Percentiles rank a stretch among this genome's conserved stretches.
phyloP scores from a whole-genome alignment of 1,140 invertebrate species.

The Sitobion miscanthi region DNA sequence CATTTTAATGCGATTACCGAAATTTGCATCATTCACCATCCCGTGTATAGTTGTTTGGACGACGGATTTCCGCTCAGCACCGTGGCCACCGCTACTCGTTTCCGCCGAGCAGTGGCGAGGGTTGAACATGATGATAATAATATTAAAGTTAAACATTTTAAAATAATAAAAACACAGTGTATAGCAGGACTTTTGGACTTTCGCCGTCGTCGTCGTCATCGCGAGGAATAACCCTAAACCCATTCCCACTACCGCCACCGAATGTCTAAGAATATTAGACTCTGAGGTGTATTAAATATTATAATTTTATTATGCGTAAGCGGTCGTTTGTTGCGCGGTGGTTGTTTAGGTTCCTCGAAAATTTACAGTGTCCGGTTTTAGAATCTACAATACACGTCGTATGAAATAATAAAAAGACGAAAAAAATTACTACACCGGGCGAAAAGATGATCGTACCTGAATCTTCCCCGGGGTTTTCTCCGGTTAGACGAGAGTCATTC shows the following conservation, averaged over 20 bases:
- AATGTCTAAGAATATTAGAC: background rate
- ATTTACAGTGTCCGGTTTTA: background rate
- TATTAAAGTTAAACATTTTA: slow-evolving; percentile 15
- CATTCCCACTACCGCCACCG: background rate
- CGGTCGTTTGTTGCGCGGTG: background rate
- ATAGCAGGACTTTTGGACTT: background rate
- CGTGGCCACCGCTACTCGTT: slow-evolving; percentile 2
- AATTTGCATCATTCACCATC: slow-evolving; percentile 21
- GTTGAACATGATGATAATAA: background rate
- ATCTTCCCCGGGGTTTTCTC: background rate
- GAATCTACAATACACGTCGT: background rate
- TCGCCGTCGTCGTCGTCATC: background rate
- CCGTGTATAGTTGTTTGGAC: slow-evolving; percentile 37
- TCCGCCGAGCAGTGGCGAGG: background rate
- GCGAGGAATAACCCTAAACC: background rate
- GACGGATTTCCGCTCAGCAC: slow-evolving; percentile 27
- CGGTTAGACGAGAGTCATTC: background rate
- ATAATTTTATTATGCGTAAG: background rate
- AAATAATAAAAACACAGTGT: background rate
- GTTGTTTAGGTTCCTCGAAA: background rate
- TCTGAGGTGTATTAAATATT: background rate
- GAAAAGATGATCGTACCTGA: background rate
- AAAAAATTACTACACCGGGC: background rate
- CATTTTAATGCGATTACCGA: slow-evolving; percentile 46
- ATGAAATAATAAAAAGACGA: background rate